Evolutionary conservation across 2,888 invertebrate species (phyloP).

Genomic region (Strigamia maritima): DNA sequence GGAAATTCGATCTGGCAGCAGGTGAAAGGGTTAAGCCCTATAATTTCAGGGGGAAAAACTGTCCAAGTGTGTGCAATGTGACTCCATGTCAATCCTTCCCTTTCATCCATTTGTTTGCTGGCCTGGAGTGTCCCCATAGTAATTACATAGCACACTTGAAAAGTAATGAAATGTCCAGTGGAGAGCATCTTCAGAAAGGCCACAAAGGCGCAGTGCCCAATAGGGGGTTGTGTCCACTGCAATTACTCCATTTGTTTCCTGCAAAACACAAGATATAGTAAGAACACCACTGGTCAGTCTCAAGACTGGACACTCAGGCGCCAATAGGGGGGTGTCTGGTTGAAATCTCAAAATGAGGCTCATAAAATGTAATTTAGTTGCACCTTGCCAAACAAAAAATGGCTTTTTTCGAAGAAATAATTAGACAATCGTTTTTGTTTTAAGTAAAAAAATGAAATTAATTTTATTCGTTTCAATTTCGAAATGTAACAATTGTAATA

Average conservation of each 20-base stretch:
- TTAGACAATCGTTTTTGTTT: no score
- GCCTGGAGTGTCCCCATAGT: background rate
- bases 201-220: slow-evolving; percentile 1
- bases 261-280: background rate
- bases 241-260: slow-evolving; percentile 23
- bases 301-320: slow-evolving; percentile 20
- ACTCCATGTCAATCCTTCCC: background rate
- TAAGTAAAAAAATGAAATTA: no score
- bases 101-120: background rate
- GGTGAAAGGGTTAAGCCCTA: slow-evolving; percentile 12
- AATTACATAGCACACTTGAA: slow-evolving; percentile 3
- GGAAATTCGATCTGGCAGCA: background rate
- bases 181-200: background rate
- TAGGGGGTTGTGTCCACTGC: slow-evolving; percentile 16
- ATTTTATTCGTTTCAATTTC: no score
- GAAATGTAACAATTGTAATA: no score
- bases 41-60: background rate
- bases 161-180: slow-evolving; percentile 23
- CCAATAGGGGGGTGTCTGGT: background rate
- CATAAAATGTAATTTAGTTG: background rate
- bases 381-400: no score
- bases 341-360: background rate
- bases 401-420: no score
- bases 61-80: background rate
- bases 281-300: slow-evolving; percentile 16